Percentiles rank a stretch among this genome's conserved stretches.
These are phyloP conservation scores for Acanthosoma haemorrhoidale DNA, from an alignment of 2,888 invertebrate species.

Conservation along the genomic window DNA sequence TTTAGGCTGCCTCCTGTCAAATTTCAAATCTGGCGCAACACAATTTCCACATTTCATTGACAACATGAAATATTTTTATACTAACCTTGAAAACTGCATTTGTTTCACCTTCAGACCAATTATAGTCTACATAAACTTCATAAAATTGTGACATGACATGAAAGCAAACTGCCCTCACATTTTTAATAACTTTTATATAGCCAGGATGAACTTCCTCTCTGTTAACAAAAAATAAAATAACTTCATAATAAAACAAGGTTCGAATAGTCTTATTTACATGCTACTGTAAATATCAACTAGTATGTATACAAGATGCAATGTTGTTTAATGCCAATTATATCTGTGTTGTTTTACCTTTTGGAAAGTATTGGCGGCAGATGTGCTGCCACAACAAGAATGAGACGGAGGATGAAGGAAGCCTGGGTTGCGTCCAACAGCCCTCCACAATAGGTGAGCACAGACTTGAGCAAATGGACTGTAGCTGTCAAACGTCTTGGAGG, in stretches of 20 bases:
- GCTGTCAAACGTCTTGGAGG: constrained; percentile 64
- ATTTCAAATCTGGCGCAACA: too few relatives aligned
- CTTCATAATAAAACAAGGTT: background rate
- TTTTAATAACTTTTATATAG: constrained; percentile 59
- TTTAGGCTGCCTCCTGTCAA: too few relatives aligned
- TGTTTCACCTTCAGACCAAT: constrained; percentile 65
- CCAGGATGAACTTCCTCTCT: constrained; percentile 56
- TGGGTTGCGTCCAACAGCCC: constrained; percentile 59
- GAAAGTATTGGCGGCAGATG: background rate
- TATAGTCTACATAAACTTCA: constrained; percentile 68
- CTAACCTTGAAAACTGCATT: constrained; percentile 62
- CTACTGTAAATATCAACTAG: background rate
- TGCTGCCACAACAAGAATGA: constrained; percentile 53
- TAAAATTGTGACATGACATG: constrained; percentile 67
- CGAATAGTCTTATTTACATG: background rate
- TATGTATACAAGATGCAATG: background rate
- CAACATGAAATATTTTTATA: background rate
- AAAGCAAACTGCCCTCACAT: constrained; percentile 58
- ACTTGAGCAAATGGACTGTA: constrained; percentile 65
- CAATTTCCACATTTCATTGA: too few relatives aligned
- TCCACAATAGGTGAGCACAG: constrained; percentile 76
- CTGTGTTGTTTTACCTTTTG: background rate
- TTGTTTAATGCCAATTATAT: background rate
- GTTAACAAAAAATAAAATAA: background rate
- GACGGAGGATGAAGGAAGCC: constrained; percentile 57